Base-by-base conservation (phyloP, 1,140 invertebrate species). In the Campoletis sonorensis region DNA sequence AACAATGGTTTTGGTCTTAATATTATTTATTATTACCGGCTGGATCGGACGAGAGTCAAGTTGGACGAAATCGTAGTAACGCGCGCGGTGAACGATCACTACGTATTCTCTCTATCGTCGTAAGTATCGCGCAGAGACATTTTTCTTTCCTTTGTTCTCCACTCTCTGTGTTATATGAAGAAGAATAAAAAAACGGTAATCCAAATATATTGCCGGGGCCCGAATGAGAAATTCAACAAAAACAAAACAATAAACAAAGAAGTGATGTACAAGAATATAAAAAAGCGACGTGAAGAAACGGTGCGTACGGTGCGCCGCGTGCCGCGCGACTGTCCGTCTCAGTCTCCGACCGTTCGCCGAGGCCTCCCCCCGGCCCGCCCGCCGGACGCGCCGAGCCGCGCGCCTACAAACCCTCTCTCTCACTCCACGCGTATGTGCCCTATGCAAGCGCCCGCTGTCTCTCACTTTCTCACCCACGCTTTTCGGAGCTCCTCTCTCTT, bases 291-390 rank as follows among this genome's bases (percentile, higher is more conserved):
- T 71, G 79, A 80, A 76, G 80, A 45, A 81, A 81, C 83, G 84
- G 80, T 86, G 84, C 88, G 87, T 86, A 86, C 88, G 84, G 84
- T 86, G 89, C 86, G 86, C 89, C 89, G 89, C 89, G 85, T 89
- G 86, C 86, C 87, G 88, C 87, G 88, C 87, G 89, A 90, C 89
- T 90, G 88, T 86, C 85, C 86, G 85, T 54, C 51, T 37, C 51
- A 21, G 15, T 21, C 51, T 21, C 51, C 15, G 51, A 54, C 51
- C 51, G 51, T 54, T 16, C 51, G 51, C 51, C 4, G 4, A 37
- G 4, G 4, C 37, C 37, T 37, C 37, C 40, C 40, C 40, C 40
- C 40, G 40, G 5, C 40, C 40, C 40, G 8, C 40, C 8, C 40
- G 40, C 40, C 40, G 40, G 8, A 45, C 40, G 40, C 40, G 40